Evolutionary conservation across 2,797 vertebrate species (phyloP), one percentile per base, ranked within the genome.

Genomic region (Alectoris magna): DNA sequence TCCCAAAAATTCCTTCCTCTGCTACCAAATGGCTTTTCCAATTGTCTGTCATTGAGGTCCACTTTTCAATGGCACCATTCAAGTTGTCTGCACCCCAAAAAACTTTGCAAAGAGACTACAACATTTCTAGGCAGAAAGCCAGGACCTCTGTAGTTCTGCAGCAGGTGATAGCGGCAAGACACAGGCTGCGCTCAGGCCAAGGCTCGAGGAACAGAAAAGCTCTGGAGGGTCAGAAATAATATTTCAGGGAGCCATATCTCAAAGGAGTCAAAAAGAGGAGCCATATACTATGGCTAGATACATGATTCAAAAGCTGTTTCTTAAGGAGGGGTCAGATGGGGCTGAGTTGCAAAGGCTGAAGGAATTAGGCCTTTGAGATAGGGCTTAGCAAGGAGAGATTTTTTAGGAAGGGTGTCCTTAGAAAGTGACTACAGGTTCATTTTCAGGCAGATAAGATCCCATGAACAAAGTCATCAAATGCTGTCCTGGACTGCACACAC

Each of bases 91-190:
- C 23, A 78, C 4, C 38, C 15, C 23, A 71, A 13, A 13, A 24
- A 59, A 83, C 11, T 15, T 71, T 79, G 48, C 34, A 63, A 59
- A 82, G 34, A 8, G 5, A 2, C 21, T 22, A 29, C 9, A 8
- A 49, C 9, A 19, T 53, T 91, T 74, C 48, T 58, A 38, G 19
- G 6, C 62, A 77, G 75, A 70, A 86, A 49, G 2, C 19, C 18
- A 14, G 11, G 23, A 29, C 0, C 0, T 59, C 8, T 63, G 7
- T 17, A n/a, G 3, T 38, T 59, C 31, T 64, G 14, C 41, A n/a
- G 21, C 5, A 4, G 5, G 1, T n/a, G 34, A 41, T 34, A 14
- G 11, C 4, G 14, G 21, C 22, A 60, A 79, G 26, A 29, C 12
- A n/a, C 34, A 46, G 60, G 7, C 36, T 78, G 23, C 0, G 0